Conservation (phyloP, 2,888 invertebrate genomes). For the Panopea generosa region DNA sequence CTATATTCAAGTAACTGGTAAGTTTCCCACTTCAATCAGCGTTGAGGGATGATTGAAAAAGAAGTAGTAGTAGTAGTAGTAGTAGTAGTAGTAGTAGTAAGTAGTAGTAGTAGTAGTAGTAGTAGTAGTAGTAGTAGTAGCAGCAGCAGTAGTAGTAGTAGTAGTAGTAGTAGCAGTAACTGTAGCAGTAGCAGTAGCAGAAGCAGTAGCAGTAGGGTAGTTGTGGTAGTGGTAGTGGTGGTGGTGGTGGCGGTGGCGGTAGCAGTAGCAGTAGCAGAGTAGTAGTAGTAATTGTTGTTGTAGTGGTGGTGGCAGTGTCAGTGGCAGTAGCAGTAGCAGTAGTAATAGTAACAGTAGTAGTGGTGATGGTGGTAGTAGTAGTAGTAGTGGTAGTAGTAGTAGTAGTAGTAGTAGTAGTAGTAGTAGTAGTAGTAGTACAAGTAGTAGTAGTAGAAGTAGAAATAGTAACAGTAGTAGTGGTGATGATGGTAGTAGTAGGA, state of each 20-base stretch:
- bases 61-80: conserved; percentile 8
- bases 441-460: not conserved
- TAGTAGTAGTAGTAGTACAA: conserved; percentile 3
- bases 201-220: conserved; percentile 1
- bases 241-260: not conserved
- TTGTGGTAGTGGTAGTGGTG: not conserved
- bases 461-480: no score
- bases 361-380: not conserved
- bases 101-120: conserved; percentile 9
- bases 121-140: conserved; percentile 8
- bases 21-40: not conserved
- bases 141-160: conserved; percentile 2
- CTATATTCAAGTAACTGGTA: no score
- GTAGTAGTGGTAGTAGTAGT: conserved; percentile 5
- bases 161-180: conserved; percentile 6
- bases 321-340: not conserved
- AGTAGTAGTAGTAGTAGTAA: conserved; percentile 10
- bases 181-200: conserved; percentile 1
- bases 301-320: not conserved
- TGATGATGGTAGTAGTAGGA: no score
- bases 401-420: conserved; percentile 12
- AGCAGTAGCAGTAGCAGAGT: conserved; percentile 5
- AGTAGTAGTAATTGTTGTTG: conserved; percentile 1
- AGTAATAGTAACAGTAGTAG: not conserved
- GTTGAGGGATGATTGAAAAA: not conserved